Conservation (phyloP, 2,888 invertebrate genomes). For the Diploptera punctata region DNA sequence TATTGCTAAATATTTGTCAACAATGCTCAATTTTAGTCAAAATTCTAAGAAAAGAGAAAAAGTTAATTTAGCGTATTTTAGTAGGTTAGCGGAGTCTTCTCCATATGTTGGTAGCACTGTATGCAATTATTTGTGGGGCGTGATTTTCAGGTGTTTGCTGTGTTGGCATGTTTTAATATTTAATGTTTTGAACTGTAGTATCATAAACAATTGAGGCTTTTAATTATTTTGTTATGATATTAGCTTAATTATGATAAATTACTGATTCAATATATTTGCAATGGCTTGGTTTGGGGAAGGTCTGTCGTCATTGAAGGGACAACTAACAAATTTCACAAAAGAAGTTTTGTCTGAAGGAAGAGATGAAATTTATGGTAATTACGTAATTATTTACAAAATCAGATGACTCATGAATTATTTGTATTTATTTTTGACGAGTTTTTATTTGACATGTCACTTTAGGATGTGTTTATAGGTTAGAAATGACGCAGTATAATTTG, state of each 20-base stretch:
- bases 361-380: slow-evolving; percentile 64
- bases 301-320: slow-evolving; percentile 75
- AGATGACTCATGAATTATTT: no score
- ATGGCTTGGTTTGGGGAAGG: slow-evolving; percentile 61
- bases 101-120: no score
- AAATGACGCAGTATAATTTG: no score
- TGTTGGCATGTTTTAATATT: slow-evolving; percentile 32
- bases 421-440: no score
- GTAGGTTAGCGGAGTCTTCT: no score
- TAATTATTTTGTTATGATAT: not conserved
- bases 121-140: not conserved
- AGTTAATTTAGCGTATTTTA: no score
- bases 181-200: not conserved
- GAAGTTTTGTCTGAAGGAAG: slow-evolving; percentile 83
- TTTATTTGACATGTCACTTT: no score
- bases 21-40: no score
- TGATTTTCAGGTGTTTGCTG: slow-evolving; percentile 19
- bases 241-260: not conserved
- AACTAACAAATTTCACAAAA: slow-evolving; percentile 86
- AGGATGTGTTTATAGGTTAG: no score
- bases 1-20: no score
- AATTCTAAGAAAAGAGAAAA: no score
- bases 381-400: no score
- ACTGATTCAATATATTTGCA: not conserved
- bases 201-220: not conserved